phyloP scores from a whole-genome alignment of 2,113 vertebrate species.

The Gallinago jamesoni region DNA sequence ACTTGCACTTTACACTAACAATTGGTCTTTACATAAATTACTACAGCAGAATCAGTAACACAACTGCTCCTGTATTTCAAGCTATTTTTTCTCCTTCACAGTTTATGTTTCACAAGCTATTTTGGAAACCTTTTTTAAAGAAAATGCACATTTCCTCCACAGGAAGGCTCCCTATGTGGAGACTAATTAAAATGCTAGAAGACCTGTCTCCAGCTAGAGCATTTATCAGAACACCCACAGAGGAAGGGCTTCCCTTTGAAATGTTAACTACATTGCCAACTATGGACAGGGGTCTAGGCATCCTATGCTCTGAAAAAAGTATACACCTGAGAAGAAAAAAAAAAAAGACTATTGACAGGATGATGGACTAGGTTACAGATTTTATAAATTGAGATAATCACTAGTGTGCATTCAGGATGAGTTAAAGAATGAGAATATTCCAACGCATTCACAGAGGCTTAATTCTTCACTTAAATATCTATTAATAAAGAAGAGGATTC shows the following conservation, averaged over 20 bases:
- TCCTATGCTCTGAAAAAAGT: background rate
- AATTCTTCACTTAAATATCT: background rate
- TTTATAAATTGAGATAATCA: background rate
- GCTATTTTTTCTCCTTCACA: background rate
- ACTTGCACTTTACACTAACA: background rate
- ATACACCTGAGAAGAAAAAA: background rate
- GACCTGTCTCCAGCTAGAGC: background rate
- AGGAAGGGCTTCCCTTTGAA: background rate
- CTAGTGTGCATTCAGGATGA: background rate
- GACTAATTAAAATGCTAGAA: conserved; percentile 37
- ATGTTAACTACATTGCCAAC: background rate
- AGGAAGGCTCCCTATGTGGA: background rate
- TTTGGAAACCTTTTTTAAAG: background rate
- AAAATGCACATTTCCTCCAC: background rate
- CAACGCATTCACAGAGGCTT: background rate
- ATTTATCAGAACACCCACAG: background rate
- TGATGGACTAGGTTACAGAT: background rate
- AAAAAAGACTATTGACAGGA: background rate
- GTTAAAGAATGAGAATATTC: background rate
- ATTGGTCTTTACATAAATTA: background rate
- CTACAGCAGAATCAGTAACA: background rate
- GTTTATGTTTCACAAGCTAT: background rate
- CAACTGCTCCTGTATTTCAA: background rate
- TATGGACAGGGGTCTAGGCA: background rate
- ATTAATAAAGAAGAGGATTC: background rate